Percentiles rank a stretch among this genome's conserved stretches.
These are phyloP conservation scores for Agriotes lineatus DNA, from an alignment of 2,888 invertebrate species.

Conservation along the genomic window DNA sequence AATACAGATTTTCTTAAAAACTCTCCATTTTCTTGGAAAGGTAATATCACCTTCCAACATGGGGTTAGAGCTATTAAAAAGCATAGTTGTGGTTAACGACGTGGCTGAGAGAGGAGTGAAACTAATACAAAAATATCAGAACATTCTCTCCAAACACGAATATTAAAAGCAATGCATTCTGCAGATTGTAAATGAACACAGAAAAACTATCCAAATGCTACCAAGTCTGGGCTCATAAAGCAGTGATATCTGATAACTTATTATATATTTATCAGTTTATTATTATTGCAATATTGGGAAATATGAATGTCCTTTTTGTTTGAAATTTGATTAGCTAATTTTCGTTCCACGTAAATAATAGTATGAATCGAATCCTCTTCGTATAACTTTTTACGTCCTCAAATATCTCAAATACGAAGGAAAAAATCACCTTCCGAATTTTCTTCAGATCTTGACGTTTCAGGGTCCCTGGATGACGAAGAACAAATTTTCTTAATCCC, in stretches of 20 bases:
- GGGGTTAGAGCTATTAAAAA: not conserved
- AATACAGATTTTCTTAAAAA: not conserved
- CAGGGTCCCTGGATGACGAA: too few species aligned
- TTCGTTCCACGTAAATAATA: too few species aligned
- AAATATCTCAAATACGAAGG: too few species aligned
- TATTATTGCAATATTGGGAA: not conserved
- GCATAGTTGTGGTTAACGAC: not conserved
- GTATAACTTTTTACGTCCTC: too few species aligned
- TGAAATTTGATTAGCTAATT: not conserved
- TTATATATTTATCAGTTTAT: constrained; percentile 1
- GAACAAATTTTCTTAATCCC: too few species aligned
- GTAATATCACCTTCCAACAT: not conserved
- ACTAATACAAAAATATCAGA: not conserved
- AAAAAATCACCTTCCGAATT: too few species aligned
- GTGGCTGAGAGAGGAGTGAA: not conserved
- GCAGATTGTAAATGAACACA: not conserved
- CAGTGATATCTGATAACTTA: not conserved
- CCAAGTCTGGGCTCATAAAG: not conserved
- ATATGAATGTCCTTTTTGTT: not conserved
- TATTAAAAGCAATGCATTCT: not conserved
- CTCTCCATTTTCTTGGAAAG: not conserved
- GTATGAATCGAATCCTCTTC: too few species aligned
- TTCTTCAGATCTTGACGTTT: too few species aligned
- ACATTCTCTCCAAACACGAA: not conserved
- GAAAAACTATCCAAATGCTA: not conserved